These are phyloP conservation scores for Drosophila kuntzei DNA, from an alignment of 2,888 invertebrate species.

Conservation along the genomic window DNA sequence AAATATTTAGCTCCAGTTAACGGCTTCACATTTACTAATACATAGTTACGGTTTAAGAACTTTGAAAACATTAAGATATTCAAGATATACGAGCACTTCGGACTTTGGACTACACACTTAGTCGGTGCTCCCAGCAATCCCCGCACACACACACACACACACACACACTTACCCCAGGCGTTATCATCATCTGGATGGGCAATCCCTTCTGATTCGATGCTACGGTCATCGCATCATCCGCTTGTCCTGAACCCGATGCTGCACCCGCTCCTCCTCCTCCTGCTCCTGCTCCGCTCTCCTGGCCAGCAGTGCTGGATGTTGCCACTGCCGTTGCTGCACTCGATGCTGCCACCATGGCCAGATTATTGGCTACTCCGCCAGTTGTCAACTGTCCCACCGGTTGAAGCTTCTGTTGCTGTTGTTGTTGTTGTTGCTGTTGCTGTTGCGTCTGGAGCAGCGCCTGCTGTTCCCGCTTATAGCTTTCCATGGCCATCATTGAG, in stretches of 20 bases:
- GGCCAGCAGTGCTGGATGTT: slow-evolving; percentile 53
- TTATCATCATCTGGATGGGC: slow-evolving; percentile 85
- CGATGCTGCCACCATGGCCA: slow-evolving; percentile 70
- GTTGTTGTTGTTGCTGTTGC: slow-evolving; percentile 60
- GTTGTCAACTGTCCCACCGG: slow-evolving; percentile 29
- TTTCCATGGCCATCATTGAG: slow-evolving; percentile 85
- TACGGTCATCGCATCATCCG: slow-evolving; percentile 63
- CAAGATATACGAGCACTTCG: slow-evolving; percentile 67
- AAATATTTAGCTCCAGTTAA: slow-evolving; percentile 73
- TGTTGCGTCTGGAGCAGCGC: slow-evolving; percentile 68
- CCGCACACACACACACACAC: slow-evolving; percentile 62
- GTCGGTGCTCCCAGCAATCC: slow-evolving; percentile 27
- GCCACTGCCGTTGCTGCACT: slow-evolving; percentile 73
- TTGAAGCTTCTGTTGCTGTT: slow-evolving; percentile 18
- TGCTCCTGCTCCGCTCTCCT: slow-evolving; percentile 25
- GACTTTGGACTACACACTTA: neutral
- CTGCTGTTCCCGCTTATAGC: slow-evolving; percentile 83
- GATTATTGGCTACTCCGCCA: slow-evolving; percentile 63
- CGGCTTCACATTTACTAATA: slow-evolving; percentile 80
- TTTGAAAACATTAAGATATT: slow-evolving; percentile 81
- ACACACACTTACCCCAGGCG: slow-evolving; percentile 85
- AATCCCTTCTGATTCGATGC: slow-evolving; percentile 67
- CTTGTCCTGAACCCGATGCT: slow-evolving; percentile 42
- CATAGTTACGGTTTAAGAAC: slow-evolving; percentile 74
- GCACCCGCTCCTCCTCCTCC: slow-evolving; percentile 29